These are phyloP conservation scores for Australoheros facetus DNA, from an alignment of 2,797 vertebrate genomes.

Conservation along the genomic window DNA sequence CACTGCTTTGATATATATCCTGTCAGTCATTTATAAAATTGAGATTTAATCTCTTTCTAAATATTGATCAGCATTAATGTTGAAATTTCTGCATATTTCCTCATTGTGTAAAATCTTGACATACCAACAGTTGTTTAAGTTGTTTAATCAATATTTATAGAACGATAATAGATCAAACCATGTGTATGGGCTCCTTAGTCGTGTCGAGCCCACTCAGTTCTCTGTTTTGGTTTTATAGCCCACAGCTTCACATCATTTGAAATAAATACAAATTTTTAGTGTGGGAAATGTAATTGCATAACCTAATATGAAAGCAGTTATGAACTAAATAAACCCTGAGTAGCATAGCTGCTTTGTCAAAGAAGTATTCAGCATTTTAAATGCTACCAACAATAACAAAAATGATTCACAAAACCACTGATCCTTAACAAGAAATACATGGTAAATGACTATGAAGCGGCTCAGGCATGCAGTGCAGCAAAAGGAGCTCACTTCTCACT, in stretches of 20 bases:
- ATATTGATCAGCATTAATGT: background rate
- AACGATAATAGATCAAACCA: background rate
- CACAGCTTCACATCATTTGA: too few relatives aligned
- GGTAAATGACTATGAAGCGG: background rate
- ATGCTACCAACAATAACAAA: background rate
- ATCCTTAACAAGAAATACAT: background rate
- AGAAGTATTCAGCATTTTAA: background rate
- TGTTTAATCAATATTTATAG: background rate
- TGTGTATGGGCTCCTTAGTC: background rate
- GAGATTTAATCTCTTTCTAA: background rate
- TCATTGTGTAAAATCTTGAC: background rate
- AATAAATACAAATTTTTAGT: too few relatives aligned
- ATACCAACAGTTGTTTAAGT: background rate
- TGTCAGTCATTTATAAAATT: background rate
- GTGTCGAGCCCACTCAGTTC: background rate
- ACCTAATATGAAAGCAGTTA: background rate
- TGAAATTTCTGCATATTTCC: background rate
- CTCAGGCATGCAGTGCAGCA: background rate
- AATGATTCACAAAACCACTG: background rate
- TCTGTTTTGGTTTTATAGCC: rapidly evolving
- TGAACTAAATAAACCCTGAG: background rate
- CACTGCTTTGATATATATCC: background rate
- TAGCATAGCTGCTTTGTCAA: background rate
- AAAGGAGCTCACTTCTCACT: background rate
- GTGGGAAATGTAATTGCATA: background rate